phyloP scores from a whole-genome alignment of 2,888 invertebrate genomes.

The Glyphotaelius pellucidus region DNA sequence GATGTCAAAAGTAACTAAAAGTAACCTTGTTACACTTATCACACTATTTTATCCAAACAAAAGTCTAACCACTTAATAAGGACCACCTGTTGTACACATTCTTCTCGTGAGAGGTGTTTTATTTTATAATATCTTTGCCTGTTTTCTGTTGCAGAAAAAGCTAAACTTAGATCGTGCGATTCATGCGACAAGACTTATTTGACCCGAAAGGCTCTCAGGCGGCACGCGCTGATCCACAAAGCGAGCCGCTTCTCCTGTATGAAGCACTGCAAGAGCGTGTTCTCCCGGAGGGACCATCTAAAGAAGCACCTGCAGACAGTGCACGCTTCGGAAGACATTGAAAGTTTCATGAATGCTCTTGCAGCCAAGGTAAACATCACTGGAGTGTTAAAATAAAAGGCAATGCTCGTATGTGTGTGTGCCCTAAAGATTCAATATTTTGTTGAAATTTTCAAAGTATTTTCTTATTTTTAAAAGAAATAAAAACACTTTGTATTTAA shows the following conservation, averaged over 20 bases:
- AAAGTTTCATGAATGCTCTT: slow-evolving; percentile 52
- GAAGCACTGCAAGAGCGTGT: slow-evolving; percentile 54
- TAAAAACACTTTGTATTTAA: no score
- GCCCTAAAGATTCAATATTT: neutral
- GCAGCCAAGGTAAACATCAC: slow-evolving; percentile 51
- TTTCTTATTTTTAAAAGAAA: no score
- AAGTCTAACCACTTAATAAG: neutral
- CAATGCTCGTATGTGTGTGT: neutral
- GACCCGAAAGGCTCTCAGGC: slow-evolving; percentile 54
- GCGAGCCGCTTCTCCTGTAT: slow-evolving; percentile 53
- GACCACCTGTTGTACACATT: neutral
- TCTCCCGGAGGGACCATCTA: slow-evolving; percentile 60
- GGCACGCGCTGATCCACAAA: slow-evolving; percentile 60
- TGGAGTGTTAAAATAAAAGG: neutral
- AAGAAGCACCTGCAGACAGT: slow-evolving; percentile 57
- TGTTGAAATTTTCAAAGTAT: neutral
- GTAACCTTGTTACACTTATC: neutral
- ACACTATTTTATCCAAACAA: neutral
- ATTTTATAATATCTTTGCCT: neutral
- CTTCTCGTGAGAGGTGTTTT: neutral
- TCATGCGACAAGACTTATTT: slow-evolving; percentile 60
- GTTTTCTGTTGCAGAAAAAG: neutral
- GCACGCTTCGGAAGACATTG: slow-evolving; percentile 56
- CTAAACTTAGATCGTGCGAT: slow-evolving; percentile 46
- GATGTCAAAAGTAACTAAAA: neutral